Evolutionary conservation across 2,113 vertebrate species (phyloP).

Genomic region (Nestor notabilis): DNA sequence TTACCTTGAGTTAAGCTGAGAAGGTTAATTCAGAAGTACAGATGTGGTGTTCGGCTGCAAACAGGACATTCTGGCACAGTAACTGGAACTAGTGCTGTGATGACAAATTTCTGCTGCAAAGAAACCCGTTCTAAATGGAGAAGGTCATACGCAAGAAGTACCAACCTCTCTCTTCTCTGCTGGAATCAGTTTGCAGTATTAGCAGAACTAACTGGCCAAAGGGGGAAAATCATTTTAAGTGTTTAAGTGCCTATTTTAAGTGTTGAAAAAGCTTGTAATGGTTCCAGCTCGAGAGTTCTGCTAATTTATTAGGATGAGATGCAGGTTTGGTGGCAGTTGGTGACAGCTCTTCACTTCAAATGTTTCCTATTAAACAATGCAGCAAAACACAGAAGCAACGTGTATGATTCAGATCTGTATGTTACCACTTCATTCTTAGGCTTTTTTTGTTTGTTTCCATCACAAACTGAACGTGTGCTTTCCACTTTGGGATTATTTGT

Average conservation of each 20-base stretch:
- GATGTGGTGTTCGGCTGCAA: not conserved
- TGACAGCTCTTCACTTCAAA: not conserved
- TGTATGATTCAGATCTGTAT: not conserved
- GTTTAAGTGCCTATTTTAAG: not conserved
- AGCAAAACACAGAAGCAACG: not conserved
- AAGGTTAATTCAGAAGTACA: not conserved
- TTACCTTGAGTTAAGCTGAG: not conserved
- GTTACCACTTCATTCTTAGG: not conserved
- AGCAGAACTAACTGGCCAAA: not conserved
- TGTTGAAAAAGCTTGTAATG: not conserved
- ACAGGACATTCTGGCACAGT: not conserved
- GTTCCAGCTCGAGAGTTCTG: not conserved
- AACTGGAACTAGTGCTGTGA: not conserved
- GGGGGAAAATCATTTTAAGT: not conserved
- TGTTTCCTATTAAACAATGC: not conserved
- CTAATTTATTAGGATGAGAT: not conserved
- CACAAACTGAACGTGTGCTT: not conserved
- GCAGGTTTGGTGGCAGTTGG: not conserved
- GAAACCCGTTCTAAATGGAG: not conserved
- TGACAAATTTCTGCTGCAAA: not conserved
- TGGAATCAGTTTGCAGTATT: not conserved
- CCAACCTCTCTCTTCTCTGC: not conserved
- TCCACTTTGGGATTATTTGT: slow-evolving; percentile 37
- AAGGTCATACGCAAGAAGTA: not conserved
- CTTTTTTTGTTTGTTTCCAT: not conserved